Conservation (phyloP, 2,888 invertebrate species). For the Thelaira solivaga region DNA sequence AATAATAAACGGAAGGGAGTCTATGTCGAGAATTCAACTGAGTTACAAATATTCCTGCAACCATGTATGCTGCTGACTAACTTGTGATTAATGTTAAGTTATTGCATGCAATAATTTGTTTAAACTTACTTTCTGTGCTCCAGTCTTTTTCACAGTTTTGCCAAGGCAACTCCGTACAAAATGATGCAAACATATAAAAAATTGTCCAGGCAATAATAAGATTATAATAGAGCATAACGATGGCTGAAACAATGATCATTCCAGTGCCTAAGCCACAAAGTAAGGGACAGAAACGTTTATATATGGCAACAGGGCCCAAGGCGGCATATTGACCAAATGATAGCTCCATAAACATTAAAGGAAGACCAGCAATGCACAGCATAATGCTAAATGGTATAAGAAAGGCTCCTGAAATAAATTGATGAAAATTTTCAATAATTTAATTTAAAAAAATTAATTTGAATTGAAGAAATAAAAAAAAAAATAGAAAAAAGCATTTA, state of each 20-base stretch:
- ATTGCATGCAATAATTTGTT: too few species aligned
- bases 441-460: background rate
- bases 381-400: conserved; percentile 89
- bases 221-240: conserved; percentile 87
- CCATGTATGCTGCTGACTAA: too few species aligned
- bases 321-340: conserved; percentile 90
- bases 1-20: too few species aligned
- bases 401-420: conserved; percentile 82
- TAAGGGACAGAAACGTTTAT: conserved; percentile 84
- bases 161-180: conserved; percentile 83
- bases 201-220: conserved; percentile 88
- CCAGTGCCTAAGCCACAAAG: conserved; percentile 86
- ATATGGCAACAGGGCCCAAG: conserved; percentile 87
- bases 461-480: background rate
- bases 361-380: conserved; percentile 87
- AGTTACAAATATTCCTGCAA: too few species aligned
- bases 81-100: too few species aligned
- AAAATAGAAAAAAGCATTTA: conserved; percentile 68
- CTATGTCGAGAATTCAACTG: too few species aligned
- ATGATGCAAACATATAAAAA: conserved; percentile 85
- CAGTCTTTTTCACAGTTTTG: conserved; percentile 84
- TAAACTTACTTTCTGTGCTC: conserved; percentile 82
- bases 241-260: conserved; percentile 86
- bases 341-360: conserved; percentile 91
- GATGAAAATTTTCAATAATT: background rate